A percentile compares a stretch with the other conserved stretches of the same genome.
These are phyloP conservation scores for Montipora cactus DNA, from an alignment of 64 coral and sea anemone genomes.

Conservation along the genomic window DNA sequence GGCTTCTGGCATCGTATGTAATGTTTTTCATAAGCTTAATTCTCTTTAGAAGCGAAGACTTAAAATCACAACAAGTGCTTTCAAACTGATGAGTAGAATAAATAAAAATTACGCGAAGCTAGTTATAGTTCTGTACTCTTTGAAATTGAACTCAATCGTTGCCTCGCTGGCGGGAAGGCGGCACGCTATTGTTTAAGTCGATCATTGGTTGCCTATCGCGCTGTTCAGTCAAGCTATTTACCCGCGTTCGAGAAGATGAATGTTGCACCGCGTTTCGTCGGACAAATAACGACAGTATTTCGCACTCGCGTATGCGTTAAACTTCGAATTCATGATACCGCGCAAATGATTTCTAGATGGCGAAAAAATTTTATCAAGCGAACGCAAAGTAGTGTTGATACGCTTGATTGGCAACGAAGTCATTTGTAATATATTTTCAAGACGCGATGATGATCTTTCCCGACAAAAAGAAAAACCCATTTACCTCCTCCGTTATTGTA, in stretches of 20 bases:
- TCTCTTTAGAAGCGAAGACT: background rate
- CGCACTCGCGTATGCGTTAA: background rate
- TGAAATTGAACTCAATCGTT: too few relatives aligned
- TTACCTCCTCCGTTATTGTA: constrained; percentile 84
- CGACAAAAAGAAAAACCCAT: background rate
- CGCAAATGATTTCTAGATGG: background rate
- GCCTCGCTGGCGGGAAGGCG: too few relatives aligned
- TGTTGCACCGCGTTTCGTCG: background rate
- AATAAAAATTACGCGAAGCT: background rate
- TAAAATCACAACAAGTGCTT: background rate
- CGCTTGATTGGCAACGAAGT: background rate
- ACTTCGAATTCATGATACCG: background rate
- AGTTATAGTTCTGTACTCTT: background rate
- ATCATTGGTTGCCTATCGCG: background rate
- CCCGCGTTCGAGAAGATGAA: background rate
- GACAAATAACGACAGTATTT: background rate
- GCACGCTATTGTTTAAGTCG: background rate
- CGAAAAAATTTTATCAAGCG: background rate
- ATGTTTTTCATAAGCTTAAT: background rate
- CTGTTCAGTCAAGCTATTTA: background rate
- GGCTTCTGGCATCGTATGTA: background rate
- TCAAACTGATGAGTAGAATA: background rate
- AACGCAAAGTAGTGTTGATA: background rate
- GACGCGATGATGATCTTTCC: background rate
- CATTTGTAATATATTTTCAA: background rate